Conservation (phyloP, 2,113 vertebrate species). For the Hucho hucho region DNA sequence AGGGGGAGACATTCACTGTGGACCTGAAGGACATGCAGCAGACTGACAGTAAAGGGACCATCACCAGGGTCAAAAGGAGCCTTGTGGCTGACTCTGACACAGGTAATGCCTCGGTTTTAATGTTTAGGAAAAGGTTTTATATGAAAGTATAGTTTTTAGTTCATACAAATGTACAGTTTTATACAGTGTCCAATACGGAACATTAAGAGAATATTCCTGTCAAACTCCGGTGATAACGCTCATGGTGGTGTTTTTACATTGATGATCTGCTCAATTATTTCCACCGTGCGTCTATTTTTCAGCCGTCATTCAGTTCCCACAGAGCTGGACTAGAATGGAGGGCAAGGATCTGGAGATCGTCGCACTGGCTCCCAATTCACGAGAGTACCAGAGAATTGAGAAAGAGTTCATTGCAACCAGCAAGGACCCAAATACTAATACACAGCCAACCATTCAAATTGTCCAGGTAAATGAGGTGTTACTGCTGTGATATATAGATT, state of each 20-base stretch:
- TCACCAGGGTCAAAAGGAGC: conserved; percentile 39
- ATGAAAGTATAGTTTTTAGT: too few species aligned
- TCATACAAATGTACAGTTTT: too few species aligned
- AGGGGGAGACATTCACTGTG: conserved; percentile 35
- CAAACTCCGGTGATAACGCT: too few species aligned
- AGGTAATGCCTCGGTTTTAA: conserved; percentile 25
- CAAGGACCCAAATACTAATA: neutral
- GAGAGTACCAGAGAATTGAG: conserved; percentile 49
- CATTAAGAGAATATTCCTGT: too few species aligned
- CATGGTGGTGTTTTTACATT: too few species aligned
- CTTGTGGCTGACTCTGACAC: conserved; percentile 45
- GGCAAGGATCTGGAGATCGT: conserved; percentile 31
- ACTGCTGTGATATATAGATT: too few species aligned
- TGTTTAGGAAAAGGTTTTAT: too few species aligned
- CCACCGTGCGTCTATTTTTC: conserved; percentile 11
- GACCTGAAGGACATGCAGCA: conserved; percentile 40
- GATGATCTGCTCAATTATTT: neutral
- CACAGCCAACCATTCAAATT: conserved; percentile 29
- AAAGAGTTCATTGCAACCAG: conserved; percentile 40
- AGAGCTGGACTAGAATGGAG: conserved; percentile 52
- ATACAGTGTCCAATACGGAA: too few species aligned
- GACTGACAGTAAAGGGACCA: conserved; percentile 32
- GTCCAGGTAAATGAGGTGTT: conserved; percentile 42
- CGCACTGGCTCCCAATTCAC: conserved; percentile 20
- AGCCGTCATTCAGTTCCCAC: conserved; percentile 54